These are phyloP conservation scores for Pipra filicauda DNA, from an alignment of 2,113 vertebrate genomes.

Conservation along the genomic window DNA sequence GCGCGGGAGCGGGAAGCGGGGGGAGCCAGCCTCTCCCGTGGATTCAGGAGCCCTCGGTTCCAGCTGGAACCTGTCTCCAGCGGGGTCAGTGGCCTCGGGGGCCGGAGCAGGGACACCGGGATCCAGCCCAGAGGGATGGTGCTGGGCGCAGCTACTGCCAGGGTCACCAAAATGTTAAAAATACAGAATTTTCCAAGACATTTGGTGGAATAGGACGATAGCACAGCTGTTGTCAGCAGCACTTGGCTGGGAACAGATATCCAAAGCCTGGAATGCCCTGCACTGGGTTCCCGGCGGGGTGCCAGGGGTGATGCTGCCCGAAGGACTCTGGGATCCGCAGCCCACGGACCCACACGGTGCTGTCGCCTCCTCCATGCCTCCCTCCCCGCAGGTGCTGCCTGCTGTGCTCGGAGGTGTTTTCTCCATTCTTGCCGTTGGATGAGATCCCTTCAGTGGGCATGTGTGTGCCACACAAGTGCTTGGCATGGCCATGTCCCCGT, in stretches of 20 bases:
- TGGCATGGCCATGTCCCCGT: neutral
- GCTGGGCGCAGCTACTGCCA: neutral
- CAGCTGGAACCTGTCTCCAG: neutral
- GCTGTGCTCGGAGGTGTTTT: neutral
- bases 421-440: neutral
- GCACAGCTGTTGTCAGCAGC: neutral
- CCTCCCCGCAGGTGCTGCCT: neutral
- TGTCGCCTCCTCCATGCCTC: neutral
- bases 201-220: neutral
- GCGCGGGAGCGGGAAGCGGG: neutral
- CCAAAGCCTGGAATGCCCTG: neutral
- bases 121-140: neutral
- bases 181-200: neutral
- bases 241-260: neutral
- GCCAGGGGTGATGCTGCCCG: neutral
- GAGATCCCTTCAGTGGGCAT: neutral
- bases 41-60: neutral
- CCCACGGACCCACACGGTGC: rapidly evolving
- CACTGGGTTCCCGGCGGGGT: neutral
- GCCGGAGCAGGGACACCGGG: neutral
- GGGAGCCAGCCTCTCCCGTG: neutral
- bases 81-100: neutral
- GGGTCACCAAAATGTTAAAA: neutral
- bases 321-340: neutral
- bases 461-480: neutral